These are phyloP conservation scores for Danio choprae DNA, from an alignment of 2,797 vertebrate species.

Conservation along the genomic window DNA sequence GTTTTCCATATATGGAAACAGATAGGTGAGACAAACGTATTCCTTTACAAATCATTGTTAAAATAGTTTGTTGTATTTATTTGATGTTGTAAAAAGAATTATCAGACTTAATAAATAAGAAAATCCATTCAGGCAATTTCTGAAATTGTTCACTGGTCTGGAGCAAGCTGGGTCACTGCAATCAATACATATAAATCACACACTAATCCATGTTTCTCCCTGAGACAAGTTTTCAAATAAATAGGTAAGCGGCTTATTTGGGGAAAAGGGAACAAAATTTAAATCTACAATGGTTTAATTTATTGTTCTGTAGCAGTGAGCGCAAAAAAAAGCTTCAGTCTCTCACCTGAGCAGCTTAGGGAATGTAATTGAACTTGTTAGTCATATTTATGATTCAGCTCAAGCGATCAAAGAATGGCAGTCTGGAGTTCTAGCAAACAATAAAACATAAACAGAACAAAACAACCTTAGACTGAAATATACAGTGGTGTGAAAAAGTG, in stretches of 20 bases:
- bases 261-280: background rate
- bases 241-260: conserved; percentile 34
- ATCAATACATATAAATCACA: conserved; percentile 48
- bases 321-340: background rate
- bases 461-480: background rate
- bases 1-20: too few relatives aligned
- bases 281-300: background rate
- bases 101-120: too few relatives aligned
- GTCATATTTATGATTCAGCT: conserved; percentile 23
- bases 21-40: too few relatives aligned
- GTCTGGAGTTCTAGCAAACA: conserved; percentile 5
- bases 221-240: conserved; percentile 33
- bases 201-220: conserved; percentile 33
- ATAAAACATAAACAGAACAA: conserved; percentile 10
- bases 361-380: conserved; percentile 19
- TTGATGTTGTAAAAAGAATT: too few relatives aligned
- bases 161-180: background rate
- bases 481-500: too few relatives aligned
- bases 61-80: too few relatives aligned
- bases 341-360: background rate
- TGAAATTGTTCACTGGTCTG: background rate
- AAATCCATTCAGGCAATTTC: background rate
- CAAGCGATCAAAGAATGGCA: background rate
- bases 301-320: background rate
- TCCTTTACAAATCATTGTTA: too few relatives aligned